A percentile compares a stretch with the other conserved stretches of the same genome.
Conservation (phyloP, 53 echinoderm and acorn worm genomes). For the Apostichopus leukothele region DNA sequence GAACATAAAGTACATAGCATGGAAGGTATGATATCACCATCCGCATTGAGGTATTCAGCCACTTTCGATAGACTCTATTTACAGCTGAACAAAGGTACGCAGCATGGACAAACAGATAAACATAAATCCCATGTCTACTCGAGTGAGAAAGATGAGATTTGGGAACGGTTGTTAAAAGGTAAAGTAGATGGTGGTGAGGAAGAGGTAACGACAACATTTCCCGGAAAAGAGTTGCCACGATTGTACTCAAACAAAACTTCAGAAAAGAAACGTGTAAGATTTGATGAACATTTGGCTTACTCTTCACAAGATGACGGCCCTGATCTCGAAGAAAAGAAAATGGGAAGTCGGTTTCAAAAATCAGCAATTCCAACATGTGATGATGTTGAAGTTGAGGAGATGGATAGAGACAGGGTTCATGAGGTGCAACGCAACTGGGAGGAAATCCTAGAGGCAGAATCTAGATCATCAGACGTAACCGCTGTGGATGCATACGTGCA, state of each 20-base stretch:
- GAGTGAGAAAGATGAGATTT: not conserved
- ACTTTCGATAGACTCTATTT: not conserved
- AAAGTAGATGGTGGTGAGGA: not conserved
- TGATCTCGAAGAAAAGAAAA: not conserved
- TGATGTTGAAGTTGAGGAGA: not conserved
- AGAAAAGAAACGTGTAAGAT: not conserved
- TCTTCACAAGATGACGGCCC: not conserved
- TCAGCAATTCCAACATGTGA: not conserved
- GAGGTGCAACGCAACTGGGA: constrained; percentile 8
- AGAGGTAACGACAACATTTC: not conserved
- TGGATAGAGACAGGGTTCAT: not conserved
- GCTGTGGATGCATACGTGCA: too few species aligned
- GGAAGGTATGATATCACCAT: not conserved
- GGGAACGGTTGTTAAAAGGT: not conserved
- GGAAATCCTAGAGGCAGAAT: constrained; percentile 11
- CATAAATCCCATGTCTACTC: not conserved
- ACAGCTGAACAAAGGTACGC: not conserved
- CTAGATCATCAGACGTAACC: not conserved
- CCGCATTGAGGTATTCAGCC: not conserved
- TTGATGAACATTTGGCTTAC: not conserved
- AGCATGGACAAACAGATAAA: not conserved
- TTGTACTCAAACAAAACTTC: not conserved
- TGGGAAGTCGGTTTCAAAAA: not conserved
- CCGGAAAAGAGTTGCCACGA: not conserved
- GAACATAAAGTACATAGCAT: not conserved